Percentiles rank a stretch among this genome's conserved stretches.
Evolutionary conservation across 2,888 invertebrate genomes (phyloP).

Genomic region (Platerodrilus igneus): DNA sequence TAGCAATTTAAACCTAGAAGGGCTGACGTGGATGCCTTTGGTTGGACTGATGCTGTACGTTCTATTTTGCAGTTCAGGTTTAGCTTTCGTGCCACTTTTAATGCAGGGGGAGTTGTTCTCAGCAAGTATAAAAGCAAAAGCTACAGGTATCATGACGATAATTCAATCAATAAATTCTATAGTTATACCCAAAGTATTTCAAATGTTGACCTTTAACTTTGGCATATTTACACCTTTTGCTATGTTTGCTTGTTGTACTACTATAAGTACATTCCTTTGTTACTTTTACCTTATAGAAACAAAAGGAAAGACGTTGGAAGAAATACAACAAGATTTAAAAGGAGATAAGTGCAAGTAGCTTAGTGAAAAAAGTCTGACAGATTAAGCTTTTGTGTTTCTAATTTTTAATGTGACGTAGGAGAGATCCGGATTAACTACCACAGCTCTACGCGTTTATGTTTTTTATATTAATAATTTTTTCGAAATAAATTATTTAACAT

Average conservation of each 20-base stretch:
- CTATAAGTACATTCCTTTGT: conserved; percentile 15
- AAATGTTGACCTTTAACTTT: too few species aligned
- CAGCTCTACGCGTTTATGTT: too few species aligned
- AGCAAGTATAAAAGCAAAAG: conserved; percentile 33
- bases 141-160: conserved; percentile 26
- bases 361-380: too few species aligned
- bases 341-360: too few species aligned
- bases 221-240: conserved; percentile 24
- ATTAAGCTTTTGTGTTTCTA: too few species aligned
- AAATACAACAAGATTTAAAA: conserved; percentile 19
- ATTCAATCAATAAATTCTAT: conserved; percentile 22
- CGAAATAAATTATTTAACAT: too few species aligned
- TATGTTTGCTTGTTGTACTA: conserved; percentile 15
- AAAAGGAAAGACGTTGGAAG: conserved; percentile 13
- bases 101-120: conserved; percentile 24
- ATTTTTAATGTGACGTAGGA: too few species aligned
- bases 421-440: too few species aligned
- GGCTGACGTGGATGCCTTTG: conserved; percentile 13
- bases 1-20: conserved; percentile 5
- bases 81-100: conserved; percentile 23
- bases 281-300: conserved; percentile 10
- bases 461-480: too few species aligned
- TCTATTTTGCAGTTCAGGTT: conserved; percentile 21
- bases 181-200: too few species aligned
- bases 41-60: conserved; percentile 17